These are phyloP conservation scores for Chamaetylas fuelleborni DNA, from an alignment of 2,113 vertebrate genomes.

Conservation along the genomic window DNA sequence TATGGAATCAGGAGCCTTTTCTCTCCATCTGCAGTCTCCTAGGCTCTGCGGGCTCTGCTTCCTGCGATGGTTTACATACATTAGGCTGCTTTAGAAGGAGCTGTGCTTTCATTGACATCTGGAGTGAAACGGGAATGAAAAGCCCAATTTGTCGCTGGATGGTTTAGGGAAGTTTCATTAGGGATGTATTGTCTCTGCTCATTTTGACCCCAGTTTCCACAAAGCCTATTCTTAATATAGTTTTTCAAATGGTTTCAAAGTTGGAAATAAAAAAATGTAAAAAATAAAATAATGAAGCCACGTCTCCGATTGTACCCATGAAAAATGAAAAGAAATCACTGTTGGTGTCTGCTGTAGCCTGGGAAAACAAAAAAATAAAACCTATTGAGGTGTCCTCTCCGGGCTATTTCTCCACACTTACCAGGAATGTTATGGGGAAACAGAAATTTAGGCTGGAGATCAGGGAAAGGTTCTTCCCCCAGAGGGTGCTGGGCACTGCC, in stretches of 20 bases:
- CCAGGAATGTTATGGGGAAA: neutral
- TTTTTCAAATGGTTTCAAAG: neutral
- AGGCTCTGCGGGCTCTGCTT: neutral
- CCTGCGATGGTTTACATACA: slow-evolving; percentile 54
- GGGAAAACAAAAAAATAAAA: neutral
- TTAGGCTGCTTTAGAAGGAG: slow-evolving; percentile 40
- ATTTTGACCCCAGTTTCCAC: neutral
- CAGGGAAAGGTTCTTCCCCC: neutral
- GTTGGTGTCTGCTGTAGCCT: neutral
- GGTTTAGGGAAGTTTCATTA: slow-evolving; percentile 32
- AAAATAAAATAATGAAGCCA: neutral
- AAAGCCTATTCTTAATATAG: neutral
- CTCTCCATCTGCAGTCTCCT: slow-evolving; percentile 65
- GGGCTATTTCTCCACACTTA: neutral
- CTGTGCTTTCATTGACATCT: slow-evolving; percentile 51
- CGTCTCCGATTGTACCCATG: neutral
- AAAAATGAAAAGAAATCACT: neutral
- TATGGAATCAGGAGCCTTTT: slow-evolving; percentile 66
- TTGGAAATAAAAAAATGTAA: neutral
- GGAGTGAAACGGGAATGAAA: slow-evolving; percentile 51
- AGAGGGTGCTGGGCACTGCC: neutral
- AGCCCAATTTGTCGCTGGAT: slow-evolving; percentile 27
- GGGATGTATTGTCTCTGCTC: neutral
- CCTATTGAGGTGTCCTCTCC: fast-evolving
- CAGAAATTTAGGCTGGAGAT: neutral